A percentile compares a stretch with the other conserved stretches of the same genome.
Conservation (phyloP, 2,888 invertebrate genomes). For the Agonopterix alstromeriana region DNA sequence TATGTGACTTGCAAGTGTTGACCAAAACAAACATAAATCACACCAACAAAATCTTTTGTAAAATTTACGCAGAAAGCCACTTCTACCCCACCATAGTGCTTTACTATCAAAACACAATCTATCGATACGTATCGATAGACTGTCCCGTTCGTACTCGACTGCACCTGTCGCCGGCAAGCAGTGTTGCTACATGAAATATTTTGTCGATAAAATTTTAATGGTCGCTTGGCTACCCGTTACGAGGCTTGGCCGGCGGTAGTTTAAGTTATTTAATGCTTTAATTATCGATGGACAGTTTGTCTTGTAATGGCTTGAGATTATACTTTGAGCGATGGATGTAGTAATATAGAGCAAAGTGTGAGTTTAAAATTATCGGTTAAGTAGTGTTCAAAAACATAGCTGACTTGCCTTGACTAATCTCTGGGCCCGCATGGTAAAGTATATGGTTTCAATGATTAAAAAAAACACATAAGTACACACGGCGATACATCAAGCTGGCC, state of each 20-base stretch:
- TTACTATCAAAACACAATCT: conserved; percentile 52
- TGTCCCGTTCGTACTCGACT: conserved; percentile 29
- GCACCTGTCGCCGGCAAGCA: conserved; percentile 55
- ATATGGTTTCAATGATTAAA: no score
- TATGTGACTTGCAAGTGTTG: no score
- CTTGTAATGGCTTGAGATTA: background rate
- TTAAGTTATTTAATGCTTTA: no score
- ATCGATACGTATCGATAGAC: conserved; percentile 48
- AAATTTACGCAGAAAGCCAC: background rate
- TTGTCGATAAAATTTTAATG: conserved; percentile 15
- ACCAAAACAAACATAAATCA: no score
- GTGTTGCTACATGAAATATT: conserved; percentile 33
- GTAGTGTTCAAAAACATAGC: no score
- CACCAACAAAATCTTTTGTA: background rate
- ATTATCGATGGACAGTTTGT: no score
- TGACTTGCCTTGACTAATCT: no score
- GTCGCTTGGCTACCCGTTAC: background rate
- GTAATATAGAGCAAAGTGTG: no score
- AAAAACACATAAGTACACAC: no score
- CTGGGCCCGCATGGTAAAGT: no score
- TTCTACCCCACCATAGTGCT: conserved; percentile 2
- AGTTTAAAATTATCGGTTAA: no score
- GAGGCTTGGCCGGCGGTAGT: background rate
- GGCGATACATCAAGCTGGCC: no score
- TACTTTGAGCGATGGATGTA: conserved; percentile 5